Evolutionary conservation across 1,140 invertebrate genomes (phyloP).

Genomic region (Leptinotarsa undecemlineata): DNA sequence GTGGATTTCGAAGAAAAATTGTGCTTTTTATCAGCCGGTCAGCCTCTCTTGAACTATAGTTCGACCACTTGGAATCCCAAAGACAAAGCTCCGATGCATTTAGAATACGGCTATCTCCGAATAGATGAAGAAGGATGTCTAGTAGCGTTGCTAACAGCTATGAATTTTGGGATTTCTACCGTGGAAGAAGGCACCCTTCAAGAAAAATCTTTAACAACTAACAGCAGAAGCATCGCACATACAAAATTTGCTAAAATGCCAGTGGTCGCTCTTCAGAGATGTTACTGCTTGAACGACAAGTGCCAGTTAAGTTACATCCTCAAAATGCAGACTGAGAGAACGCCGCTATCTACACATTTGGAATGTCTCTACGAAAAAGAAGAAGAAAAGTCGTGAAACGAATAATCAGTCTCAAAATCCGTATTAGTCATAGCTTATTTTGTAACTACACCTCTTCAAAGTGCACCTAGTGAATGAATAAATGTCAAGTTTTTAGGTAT

Average conservation of each 20-base stretch:
- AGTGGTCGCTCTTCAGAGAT: conserved; percentile 29
- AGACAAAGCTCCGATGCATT: conserved; percentile 64
- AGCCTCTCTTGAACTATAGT: conserved; percentile 66
- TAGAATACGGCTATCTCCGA: conserved; percentile 67
- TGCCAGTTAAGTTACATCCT: conserved; percentile 33
- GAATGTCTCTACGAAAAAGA: conserved; percentile 30
- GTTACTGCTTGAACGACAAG: conserved; percentile 33
- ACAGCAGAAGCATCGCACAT: not conserved
- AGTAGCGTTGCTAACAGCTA: conserved; percentile 62
- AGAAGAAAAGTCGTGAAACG: conserved; percentile 4
- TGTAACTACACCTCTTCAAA: too few relatives aligned
- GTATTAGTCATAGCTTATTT: too few relatives aligned
- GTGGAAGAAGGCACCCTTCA: conserved; percentile 62
- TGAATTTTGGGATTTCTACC: conserved; percentile 66
- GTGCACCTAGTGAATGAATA: too few relatives aligned
- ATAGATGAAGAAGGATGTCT: conserved; percentile 63
- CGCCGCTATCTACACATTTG: conserved; percentile 28
- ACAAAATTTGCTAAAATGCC: conserved; percentile 35
- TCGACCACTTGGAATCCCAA: conserved; percentile 62
- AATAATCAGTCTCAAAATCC: too few relatives aligned
- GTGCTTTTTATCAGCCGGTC: conserved; percentile 64
- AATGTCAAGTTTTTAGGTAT: too few relatives aligned
- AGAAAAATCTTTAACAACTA: conserved; percentile 4
- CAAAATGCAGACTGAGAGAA: conserved; percentile 37
- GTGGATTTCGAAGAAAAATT: conserved; percentile 67